phyloP scores from a whole-genome alignment of 1,140 invertebrate genomes.

The Caenorhabditis brenneri region DNA sequence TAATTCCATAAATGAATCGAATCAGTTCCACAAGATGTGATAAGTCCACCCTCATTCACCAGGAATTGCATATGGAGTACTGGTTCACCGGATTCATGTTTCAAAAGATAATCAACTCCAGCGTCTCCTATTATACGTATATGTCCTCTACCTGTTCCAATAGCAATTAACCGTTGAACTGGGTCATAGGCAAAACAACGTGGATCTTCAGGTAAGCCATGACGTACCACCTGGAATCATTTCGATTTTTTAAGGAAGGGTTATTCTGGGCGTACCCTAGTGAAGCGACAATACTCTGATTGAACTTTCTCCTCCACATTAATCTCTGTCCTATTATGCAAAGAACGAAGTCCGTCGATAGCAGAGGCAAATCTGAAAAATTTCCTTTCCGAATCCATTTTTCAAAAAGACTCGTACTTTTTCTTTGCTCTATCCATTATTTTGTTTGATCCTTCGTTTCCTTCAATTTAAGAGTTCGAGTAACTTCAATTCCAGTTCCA shows the following conservation, averaged over 20 bases:
- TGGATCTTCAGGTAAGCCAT: constrained; percentile 97
- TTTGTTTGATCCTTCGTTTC: not conserved
- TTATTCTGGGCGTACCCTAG: constrained; percentile 54
- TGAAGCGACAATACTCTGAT: constrained; percentile 58
- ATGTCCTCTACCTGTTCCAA: constrained; percentile 92
- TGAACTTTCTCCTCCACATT: constrained; percentile 61
- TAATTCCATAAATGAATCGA: constrained; percentile 96
- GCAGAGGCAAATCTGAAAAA: constrained; percentile 60
- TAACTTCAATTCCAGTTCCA: not conserved
- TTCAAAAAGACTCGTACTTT: not conserved
- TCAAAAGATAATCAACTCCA: constrained; percentile 89
- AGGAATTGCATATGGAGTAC: constrained; percentile 90
- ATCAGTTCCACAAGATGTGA: constrained; percentile 92
- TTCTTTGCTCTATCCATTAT: constrained; percentile 39
- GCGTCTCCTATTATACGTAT: constrained; percentile 93
- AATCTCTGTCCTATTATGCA: constrained; percentile 60
- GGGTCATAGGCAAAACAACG: constrained; percentile 96
- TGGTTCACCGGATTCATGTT: constrained; percentile 76
- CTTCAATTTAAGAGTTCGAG: not conserved
- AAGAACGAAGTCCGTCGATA: constrained; percentile 61
- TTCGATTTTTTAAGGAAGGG: not conserved
- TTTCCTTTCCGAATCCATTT: not conserved
- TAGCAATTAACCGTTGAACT: constrained; percentile 91
- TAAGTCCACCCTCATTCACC: constrained; percentile 91
- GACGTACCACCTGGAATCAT: constrained; percentile 72